These are phyloP conservation scores for Promerops cafer DNA, from an alignment of 2,113 vertebrate genomes.

Conservation along the genomic window DNA sequence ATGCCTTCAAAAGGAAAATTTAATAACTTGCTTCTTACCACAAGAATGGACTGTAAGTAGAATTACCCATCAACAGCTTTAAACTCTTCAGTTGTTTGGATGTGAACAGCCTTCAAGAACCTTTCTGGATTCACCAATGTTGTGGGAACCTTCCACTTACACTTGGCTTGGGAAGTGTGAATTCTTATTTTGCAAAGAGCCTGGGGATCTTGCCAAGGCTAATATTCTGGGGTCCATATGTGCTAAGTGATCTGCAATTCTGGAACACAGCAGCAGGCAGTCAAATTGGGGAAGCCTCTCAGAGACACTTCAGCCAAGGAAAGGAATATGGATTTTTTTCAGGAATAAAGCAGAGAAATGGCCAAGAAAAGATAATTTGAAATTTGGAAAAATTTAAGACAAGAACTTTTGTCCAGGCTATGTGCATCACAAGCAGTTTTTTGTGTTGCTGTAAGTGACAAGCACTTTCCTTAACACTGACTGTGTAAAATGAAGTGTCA, in stretches of 20 bases:
- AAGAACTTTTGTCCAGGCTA: background rate
- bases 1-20: slow-evolving; percentile 56
- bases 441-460: background rate
- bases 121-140: slow-evolving; percentile 16
- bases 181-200: slow-evolving; percentile 53
- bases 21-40: slow-evolving; percentile 45
- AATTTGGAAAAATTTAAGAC: background rate
- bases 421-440: background rate
- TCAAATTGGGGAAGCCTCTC: background rate
- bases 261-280: background rate
- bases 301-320: background rate
- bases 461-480: background rate
- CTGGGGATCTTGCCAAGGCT: slow-evolving; percentile 46
- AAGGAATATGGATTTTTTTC: slow-evolving; percentile 10
- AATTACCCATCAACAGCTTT: slow-evolving; percentile 27
- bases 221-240: slow-evolving; percentile 55
- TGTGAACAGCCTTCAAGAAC: background rate
- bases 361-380: background rate
- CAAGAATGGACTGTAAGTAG: slow-evolving; percentile 19
- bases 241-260: slow-evolving; percentile 4
- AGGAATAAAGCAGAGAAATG: background rate
- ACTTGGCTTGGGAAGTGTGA: slow-evolving; percentile 43
- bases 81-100: slow-evolving; percentile 36
- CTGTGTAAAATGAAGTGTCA: background rate
- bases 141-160: slow-evolving; percentile 48